Evolutionary conservation across 1,140 invertebrate genomes (phyloP).

Genomic region (Neodiprion lecontei): DNA sequence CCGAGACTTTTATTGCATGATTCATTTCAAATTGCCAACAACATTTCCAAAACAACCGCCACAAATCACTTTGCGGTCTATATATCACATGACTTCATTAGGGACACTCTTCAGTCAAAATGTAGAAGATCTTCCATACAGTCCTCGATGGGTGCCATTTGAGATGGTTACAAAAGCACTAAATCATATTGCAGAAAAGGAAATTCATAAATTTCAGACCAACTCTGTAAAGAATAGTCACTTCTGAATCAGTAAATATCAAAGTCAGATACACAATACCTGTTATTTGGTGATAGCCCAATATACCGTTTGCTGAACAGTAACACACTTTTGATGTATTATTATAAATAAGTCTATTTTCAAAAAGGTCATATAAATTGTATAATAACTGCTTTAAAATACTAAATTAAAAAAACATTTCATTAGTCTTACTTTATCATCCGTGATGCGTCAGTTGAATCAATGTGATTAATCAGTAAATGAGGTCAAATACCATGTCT

Average conservation of each 20-base stretch:
- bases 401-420: no score
- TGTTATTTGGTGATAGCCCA: no score
- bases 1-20: constrained; percentile 35
- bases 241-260: not conserved
- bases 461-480: no score
- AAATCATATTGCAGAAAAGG: constrained; percentile 23
- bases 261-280: no score
- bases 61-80: constrained; percentile 37
- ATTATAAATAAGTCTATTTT: no score
- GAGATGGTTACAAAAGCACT: constrained; percentile 28
- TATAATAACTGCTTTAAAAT: no score
- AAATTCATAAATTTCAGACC: constrained; percentile 26
- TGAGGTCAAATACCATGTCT: no score
- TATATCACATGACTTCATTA: constrained; percentile 39
- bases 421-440: no score
- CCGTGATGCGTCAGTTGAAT: no score
- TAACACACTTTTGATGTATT: no score
- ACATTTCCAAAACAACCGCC: constrained; percentile 45
- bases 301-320: no score
- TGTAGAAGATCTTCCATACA: constrained; percentile 28
- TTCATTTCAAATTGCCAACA: constrained; percentile 38
- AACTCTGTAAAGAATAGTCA: constrained; percentile 13
- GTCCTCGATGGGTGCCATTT: constrained; percentile 22
- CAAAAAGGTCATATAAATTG: no score
- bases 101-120: constrained; percentile 24